A percentile compares a stretch with the other conserved stretches of the same genome.
These are phyloP conservation scores for Mycalesis mineus DNA, from an alignment of 2,888 invertebrate genomes.

Conservation along the genomic window DNA sequence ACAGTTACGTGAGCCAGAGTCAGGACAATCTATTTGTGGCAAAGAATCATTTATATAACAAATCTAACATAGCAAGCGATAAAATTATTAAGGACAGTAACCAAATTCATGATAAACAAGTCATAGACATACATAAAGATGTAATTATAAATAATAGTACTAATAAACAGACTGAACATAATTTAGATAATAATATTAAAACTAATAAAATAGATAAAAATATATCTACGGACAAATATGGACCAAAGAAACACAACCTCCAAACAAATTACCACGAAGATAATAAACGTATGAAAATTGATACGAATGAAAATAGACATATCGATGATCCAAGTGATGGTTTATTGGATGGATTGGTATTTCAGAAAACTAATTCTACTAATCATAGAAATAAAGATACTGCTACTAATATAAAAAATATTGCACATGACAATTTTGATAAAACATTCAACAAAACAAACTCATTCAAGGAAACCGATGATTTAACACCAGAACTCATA, in stretches of 20 bases:
- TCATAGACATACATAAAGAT: not conserved
- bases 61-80: not conserved
- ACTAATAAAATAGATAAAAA: not conserved
- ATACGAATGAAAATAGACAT: not conserved
- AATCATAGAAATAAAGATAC: not conserved
- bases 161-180: too few relatives aligned
- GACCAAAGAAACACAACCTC: not conserved
- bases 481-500: not conserved
- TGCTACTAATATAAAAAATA: not conserved
- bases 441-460: too few relatives aligned
- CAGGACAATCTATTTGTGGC: slow-evolving; percentile 28
- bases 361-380: not conserved
- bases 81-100: not conserved
- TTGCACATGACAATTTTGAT: too few relatives aligned
- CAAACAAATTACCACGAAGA: not conserved
- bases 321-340: too few relatives aligned
- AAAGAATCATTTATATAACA: slow-evolving; percentile 21
- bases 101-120: not conserved
- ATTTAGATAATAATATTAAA: not conserved
- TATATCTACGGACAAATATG: not conserved
- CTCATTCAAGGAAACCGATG: not conserved
- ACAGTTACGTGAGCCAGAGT: slow-evolving; percentile 34
- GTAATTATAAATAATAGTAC: too few relatives aligned
- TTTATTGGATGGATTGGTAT: too few relatives aligned
- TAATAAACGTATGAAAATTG: not conserved